Evolutionary conservation across 2,888 invertebrate genomes (phyloP).

Genomic region (Strigamia maritima): DNA sequence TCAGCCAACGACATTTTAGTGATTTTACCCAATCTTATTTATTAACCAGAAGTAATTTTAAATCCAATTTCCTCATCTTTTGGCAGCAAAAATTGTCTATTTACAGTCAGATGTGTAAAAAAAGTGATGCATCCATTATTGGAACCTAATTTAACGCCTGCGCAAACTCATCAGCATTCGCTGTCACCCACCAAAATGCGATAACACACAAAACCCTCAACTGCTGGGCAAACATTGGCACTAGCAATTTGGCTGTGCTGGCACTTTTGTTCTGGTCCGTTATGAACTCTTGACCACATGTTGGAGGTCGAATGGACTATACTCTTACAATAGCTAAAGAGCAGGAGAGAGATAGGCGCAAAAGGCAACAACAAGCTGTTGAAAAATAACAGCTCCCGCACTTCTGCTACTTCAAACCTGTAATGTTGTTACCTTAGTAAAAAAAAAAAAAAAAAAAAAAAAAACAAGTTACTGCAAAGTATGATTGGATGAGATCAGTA

Average conservation of each 20-base stretch:
- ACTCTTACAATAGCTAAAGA: background rate
- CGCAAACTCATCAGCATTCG: background rate
- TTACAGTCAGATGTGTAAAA: too few relatives aligned
- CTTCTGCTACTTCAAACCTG: background rate
- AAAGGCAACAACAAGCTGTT: conserved; percentile 4
- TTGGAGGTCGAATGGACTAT: background rate
- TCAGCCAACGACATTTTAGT: too few relatives aligned
- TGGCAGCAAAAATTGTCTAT: too few relatives aligned
- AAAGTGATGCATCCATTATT: background rate
- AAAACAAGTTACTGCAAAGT: background rate
- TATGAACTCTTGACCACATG: conserved; percentile 4
- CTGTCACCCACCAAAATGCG: background rate
- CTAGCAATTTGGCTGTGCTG: background rate
- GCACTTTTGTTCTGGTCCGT: background rate
- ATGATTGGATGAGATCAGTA: conserved; percentile 4
- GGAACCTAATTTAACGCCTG: background rate
- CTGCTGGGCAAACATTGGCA: conserved; percentile 4
- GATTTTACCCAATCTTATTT: too few relatives aligned
- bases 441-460: background rate
- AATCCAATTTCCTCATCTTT: too few relatives aligned
- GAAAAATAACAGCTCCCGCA: background rate
- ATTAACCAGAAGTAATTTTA: too few relatives aligned
- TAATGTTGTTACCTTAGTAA: conserved; percentile 2
- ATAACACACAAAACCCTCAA: background rate
- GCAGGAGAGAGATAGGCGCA: too few relatives aligned